Conservation (phyloP, 1,140 invertebrate genomes). For the Dreissena rostriformis region DNA sequence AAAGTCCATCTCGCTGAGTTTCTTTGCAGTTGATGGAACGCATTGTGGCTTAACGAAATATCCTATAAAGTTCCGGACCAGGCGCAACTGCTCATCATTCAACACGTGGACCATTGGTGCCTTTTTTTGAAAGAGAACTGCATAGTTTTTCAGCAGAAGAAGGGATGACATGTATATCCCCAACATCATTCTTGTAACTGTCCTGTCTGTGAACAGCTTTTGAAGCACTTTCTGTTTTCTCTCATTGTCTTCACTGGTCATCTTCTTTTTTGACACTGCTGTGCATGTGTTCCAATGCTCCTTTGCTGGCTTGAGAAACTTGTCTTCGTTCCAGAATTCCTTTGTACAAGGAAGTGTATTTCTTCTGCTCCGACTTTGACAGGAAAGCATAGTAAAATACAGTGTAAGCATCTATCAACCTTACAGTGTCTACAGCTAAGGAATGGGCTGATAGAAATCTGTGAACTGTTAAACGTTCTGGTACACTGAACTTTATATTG, state of each 20-base stretch:
- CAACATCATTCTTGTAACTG: constrained; percentile 12
- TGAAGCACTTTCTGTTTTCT: constrained; percentile 45
- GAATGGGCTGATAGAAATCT: constrained; percentile 62
- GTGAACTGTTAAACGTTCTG: constrained; percentile 52
- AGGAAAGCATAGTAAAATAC: constrained; percentile 53
- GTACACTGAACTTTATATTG: constrained; percentile 54
- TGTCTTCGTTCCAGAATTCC: constrained; percentile 9
- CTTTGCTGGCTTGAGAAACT: constrained; percentile 3
- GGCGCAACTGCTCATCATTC: constrained; percentile 39
- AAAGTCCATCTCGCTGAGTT: background rate
- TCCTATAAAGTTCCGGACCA: constrained; percentile 31
- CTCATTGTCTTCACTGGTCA: constrained; percentile 43
- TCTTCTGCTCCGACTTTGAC: background rate
- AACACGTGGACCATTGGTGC: constrained; percentile 49
- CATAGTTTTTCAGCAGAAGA: constrained; percentile 38
- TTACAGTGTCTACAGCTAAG: constrained; percentile 41
- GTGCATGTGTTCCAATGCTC: background rate
- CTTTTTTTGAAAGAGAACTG: constrained; percentile 38
- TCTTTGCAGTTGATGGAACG: background rate
- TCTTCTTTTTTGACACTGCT: constrained; percentile 19
- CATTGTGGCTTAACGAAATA: constrained; percentile 49
- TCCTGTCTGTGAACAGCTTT: constrained; percentile 3
- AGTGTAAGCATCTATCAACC: constrained; percentile 54
- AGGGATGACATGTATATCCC: constrained; percentile 22
- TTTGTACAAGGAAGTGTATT: background rate